These are phyloP conservation scores for Ploceus nigricollis DNA, from an alignment of 2,113 vertebrate genomes.

Conservation along the genomic window DNA sequence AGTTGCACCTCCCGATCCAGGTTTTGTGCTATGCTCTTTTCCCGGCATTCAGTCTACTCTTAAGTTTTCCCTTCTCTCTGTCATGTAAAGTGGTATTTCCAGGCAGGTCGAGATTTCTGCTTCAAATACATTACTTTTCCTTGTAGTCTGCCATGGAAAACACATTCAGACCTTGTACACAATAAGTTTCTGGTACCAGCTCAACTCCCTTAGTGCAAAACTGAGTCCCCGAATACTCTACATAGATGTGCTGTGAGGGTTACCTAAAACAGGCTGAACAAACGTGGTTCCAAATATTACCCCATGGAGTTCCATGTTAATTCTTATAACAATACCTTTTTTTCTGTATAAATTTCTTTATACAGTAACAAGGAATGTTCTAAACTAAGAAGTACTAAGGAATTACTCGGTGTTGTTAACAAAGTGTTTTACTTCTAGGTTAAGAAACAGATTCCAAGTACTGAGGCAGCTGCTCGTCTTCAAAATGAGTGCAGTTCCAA, in stretches of 20 bases:
- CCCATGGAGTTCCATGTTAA: not conserved
- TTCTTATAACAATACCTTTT: not conserved
- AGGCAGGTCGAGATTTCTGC: conserved; percentile 7
- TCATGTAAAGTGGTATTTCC: conserved; percentile 27
- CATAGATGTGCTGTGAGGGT: not conserved
- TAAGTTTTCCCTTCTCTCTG: not conserved
- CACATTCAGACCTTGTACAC: not conserved
- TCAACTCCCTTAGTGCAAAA: not conserved
- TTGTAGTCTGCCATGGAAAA: conserved; percentile 12
- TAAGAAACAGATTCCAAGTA: not conserved
- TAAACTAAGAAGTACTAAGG: not conserved
- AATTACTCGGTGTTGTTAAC: not conserved
- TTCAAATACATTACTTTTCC: not conserved
- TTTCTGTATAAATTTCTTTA: not conserved
- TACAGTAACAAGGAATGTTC: not conserved
- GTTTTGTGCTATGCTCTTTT: conserved; percentile 31
- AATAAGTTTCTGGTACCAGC: not conserved
- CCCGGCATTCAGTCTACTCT: not conserved
- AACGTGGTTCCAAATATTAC: not conserved
- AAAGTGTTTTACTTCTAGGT: not conserved
- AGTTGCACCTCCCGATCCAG: not conserved
- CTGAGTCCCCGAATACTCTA: not conserved
- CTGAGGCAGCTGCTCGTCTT: not conserved
- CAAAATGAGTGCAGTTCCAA: not conserved
- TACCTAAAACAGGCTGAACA: not conserved